Evolutionary conservation across 64 coral and sea anemone species (phyloP).

Genomic region (Stichodactyla mertensii): DNA sequence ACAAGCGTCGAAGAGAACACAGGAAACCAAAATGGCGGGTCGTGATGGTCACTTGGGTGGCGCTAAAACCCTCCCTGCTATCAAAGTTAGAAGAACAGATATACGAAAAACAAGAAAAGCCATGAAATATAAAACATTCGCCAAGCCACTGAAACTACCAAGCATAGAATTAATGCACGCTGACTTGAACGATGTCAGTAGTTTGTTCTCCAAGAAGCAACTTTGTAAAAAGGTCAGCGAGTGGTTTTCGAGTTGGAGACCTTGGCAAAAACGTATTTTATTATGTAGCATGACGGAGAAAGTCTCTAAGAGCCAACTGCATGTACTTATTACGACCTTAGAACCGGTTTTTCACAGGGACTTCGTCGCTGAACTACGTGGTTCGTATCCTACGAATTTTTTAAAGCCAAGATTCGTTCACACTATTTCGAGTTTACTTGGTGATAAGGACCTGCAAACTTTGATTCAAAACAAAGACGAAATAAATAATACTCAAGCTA

Average conservation of each 20-base stretch:
- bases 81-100: not conserved
- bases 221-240: constrained; percentile 76
- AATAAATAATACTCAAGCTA: not conserved
- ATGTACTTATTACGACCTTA: constrained; percentile 67
- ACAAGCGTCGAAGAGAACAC: constrained; percentile 4
- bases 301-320: constrained; percentile 67
- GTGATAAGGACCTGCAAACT: not conserved
- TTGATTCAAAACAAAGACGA: not conserved
- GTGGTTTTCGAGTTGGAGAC: constrained; percentile 81
- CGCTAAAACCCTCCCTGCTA: not conserved
- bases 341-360: constrained; percentile 98
- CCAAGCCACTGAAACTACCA: constrained; percentile 50
- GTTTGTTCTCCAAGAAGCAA: constrained; percentile 74
- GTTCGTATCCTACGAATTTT: constrained; percentile 63
- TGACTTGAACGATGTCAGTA: constrained; percentile 53
- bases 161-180: constrained; percentile 61
- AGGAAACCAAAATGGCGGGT: constrained; percentile 17
- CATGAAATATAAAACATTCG: constrained; percentile 23
- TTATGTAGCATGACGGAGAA: constrained; percentile 91
- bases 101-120: constrained; percentile 4
- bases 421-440: constrained; percentile 10
- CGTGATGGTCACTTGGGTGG: not conserved
- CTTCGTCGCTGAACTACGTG: constrained; percentile 72
- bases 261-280: constrained; percentile 89
- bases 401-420: constrained; percentile 48